Base-by-base conservation (phyloP, 2,888 invertebrate genomes). In the Dolichomitus sp. region DNA sequence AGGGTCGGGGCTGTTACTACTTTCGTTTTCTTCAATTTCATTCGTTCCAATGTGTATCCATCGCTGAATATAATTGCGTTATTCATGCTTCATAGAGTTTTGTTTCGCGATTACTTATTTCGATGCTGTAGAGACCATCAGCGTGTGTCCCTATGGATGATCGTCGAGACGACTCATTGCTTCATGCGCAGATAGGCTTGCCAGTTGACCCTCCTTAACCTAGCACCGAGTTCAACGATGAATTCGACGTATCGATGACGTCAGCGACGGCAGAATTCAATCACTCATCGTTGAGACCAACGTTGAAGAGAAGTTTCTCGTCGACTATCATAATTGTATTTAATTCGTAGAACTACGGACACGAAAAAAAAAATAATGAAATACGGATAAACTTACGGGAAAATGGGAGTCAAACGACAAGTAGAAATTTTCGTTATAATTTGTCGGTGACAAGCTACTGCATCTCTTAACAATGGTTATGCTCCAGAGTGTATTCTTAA, bases 181-280 rank as follows among this genome's bases (percentile, higher is more conserved):
- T 68, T 72, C 57, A 73, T 69, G 78, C 78, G 83, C 80, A 80
- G 81, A 85, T 83, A 81, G 74, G 74, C 61, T 61, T 33, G 54
- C 75, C 84, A 86, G 72, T 92, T 92, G 90, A 91, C 92, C 91
- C 86, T 83, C 76, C 57, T 89, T 88, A 84, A 88, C 87, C 87
- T 83, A 85, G 84, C 77, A 82, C 85, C 82, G 87, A 54, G 74
- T 83, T 74, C 76, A 80, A 86, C 83, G 42, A 83, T 89, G 87
- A 88, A 90, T 90, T 91, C 89, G 90, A 92, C 92, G 87, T 88
- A 90, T 90, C 88, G 90, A 88, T 92, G 92, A 92, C 92, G 92
- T 92, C 92, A 92, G 90, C 65, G 57, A 87, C 84, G 84, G 84
- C 63, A 79, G 79, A 87, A 82, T 76, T 78, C 68, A 85, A 81